phyloP scores from a whole-genome alignment of 2,888 invertebrate genomes.

The Dasypolia templi region DNA sequence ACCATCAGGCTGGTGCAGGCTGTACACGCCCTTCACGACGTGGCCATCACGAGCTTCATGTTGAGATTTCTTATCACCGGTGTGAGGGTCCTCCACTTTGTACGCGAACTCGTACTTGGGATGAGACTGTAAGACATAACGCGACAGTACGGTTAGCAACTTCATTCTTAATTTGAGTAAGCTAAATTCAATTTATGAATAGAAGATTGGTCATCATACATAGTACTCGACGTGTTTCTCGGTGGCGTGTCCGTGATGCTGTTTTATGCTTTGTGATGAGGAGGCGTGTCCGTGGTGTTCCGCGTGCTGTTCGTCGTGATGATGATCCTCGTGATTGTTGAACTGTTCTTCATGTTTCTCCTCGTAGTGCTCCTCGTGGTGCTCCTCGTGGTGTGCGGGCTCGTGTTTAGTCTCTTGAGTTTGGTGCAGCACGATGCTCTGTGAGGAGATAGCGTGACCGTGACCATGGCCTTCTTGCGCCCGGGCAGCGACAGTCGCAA shows the following conservation, averaged over 20 bases:
- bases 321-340: constrained; percentile 29
- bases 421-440: constrained; percentile 73
- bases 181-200: background rate
- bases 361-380: constrained; percentile 31
- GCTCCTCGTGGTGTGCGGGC: constrained; percentile 41
- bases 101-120: constrained; percentile 78
- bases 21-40: constrained; percentile 89
- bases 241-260: constrained; percentile 70
- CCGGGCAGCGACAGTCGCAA: constrained; percentile 46
- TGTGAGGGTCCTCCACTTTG: constrained; percentile 85
- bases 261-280: constrained; percentile 72
- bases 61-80: constrained; percentile 84
- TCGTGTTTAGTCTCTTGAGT: constrained; percentile 51
- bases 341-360: constrained; percentile 20
- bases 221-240: constrained; percentile 64
- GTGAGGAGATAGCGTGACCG: constrained; percentile 74
- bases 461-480: constrained; percentile 58
- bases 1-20: constrained; percentile 87
- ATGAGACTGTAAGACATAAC: constrained; percentile 24
- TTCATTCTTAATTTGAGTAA: background rate
- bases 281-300: constrained; percentile 67
- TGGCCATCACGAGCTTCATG: constrained; percentile 88
- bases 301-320: constrained; percentile 55
- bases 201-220: constrained; percentile 15
- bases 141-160: background rate